Evolutionary conservation across 2,113 vertebrate species (phyloP).

Genomic region (Thunnus maccoyii): DNA sequence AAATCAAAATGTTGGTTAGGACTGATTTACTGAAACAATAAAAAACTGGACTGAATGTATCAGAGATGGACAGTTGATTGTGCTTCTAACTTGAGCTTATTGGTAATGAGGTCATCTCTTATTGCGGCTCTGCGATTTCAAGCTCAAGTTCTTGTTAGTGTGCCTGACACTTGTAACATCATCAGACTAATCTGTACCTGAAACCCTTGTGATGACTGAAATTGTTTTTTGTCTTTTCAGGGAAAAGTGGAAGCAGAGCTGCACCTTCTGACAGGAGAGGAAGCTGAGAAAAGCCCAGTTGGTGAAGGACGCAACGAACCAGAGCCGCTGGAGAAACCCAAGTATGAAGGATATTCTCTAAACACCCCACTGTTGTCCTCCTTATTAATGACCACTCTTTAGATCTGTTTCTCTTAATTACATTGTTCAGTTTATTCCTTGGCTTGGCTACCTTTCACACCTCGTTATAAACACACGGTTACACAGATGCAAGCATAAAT

Average conservation of each 20-base stretch:
- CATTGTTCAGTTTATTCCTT: not conserved
- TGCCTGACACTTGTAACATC: no score
- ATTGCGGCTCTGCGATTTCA: no score
- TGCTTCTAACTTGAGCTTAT: no score
- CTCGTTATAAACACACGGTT: conserved; percentile 5
- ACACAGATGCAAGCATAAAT: not conserved
- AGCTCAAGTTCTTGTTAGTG: no score
- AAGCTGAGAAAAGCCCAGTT: conserved; percentile 94
- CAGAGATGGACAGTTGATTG: no score
- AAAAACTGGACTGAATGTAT: no score
- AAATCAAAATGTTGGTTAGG: not conserved
- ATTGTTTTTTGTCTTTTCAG: conserved; percentile 73
- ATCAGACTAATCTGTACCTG: not conserved
- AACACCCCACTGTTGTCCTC: not conserved
- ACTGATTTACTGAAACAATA: no score
- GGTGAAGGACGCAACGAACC: conserved; percentile 96
- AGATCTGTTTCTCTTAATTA: not conserved
- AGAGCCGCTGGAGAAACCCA: conserved; percentile 97
- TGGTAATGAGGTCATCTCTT: no score
- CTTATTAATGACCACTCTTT: not conserved
- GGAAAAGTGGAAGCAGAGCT: conserved; percentile 98
- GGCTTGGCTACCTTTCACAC: not conserved
- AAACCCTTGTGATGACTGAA: not conserved
- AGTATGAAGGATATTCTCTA: conserved; percentile 85
- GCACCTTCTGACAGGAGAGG: conserved; percentile 94